A percentile compares a stretch with the other conserved stretches of the same genome.
phyloP scores from a whole-genome alignment of 2,113 vertebrate genomes.

The Albula goreensis region DNA sequence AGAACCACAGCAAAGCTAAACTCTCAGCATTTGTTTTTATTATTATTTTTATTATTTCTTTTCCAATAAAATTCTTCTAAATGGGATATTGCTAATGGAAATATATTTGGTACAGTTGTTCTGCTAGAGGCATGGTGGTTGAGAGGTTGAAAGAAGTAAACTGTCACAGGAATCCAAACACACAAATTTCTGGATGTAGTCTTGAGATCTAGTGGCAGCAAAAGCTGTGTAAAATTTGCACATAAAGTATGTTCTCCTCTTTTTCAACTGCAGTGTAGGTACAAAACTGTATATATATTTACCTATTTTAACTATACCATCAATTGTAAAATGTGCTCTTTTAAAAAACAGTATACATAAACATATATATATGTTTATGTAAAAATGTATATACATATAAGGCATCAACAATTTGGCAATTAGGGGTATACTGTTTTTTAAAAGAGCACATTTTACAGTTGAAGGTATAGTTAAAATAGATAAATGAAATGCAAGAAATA shows the following conservation, averaged over 20 bases:
- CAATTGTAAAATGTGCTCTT: too few species aligned
- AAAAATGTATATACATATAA: too few species aligned
- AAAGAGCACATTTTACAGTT: too few species aligned
- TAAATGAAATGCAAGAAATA: too few species aligned
- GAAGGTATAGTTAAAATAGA: too few species aligned
- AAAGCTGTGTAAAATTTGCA: background rate
- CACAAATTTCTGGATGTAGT: background rate
- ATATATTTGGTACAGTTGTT: constrained; percentile 34
- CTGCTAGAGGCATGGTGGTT: constrained; percentile 16
- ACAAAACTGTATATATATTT: background rate
- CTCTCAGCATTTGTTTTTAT: background rate
- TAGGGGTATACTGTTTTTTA: too few species aligned
- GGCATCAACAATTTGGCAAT: too few species aligned
- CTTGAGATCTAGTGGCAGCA: background rate
- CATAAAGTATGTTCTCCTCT: background rate
- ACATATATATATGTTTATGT: too few species aligned
- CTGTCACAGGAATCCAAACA: background rate
- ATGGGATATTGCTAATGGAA: constrained; percentile 26
- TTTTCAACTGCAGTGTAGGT: background rate
- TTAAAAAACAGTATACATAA: too few species aligned
- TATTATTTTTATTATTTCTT: background rate
- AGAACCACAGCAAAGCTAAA: background rate
- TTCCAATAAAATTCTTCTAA: constrained; percentile 22
- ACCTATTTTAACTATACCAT: too few species aligned
- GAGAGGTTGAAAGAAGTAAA: background rate